These are phyloP conservation scores for Nemopilema nomurai DNA, from an alignment of 30 jellyfish, hydroid and myxozoan species.

Conservation along the genomic window DNA sequence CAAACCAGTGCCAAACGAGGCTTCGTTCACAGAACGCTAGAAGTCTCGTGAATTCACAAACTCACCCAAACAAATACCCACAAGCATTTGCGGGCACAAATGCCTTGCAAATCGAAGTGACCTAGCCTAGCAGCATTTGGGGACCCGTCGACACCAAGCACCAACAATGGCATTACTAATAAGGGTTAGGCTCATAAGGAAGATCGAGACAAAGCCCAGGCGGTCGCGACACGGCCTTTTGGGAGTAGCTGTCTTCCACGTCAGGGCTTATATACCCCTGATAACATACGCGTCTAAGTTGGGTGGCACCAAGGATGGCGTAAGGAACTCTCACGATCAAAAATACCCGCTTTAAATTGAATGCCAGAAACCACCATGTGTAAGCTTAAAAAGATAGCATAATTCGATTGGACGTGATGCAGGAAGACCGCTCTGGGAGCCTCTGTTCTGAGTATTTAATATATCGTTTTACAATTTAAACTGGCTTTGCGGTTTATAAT, in stretches of 20 bases:
- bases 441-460: constrained; percentile 15
- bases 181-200: constrained; percentile 42
- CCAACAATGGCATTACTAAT: not conserved
- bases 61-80: not conserved
- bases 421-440: constrained; percentile 26
- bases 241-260: not conserved
- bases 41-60: not conserved
- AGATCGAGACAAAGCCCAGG: not conserved
- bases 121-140: constrained; percentile 19
- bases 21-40: not conserved
- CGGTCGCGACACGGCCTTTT: not conserved
- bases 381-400: not conserved
- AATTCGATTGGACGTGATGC: constrained; percentile 1
- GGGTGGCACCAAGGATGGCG: constrained; percentile 45
- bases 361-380: not conserved
- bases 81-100: not conserved
- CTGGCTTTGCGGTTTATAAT: constrained; percentile 41
- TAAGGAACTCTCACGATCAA: constrained; percentile 9
- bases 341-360: not conserved
- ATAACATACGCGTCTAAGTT: constrained; percentile 7
- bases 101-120: constrained; percentile 11
- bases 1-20: no score
- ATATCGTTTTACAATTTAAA: constrained; percentile 27
- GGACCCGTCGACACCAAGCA: not conserved
- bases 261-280: constrained; percentile 5